phyloP scores from a whole-genome alignment of 2,888 invertebrate genomes.

The Hybos culiciformis region DNA sequence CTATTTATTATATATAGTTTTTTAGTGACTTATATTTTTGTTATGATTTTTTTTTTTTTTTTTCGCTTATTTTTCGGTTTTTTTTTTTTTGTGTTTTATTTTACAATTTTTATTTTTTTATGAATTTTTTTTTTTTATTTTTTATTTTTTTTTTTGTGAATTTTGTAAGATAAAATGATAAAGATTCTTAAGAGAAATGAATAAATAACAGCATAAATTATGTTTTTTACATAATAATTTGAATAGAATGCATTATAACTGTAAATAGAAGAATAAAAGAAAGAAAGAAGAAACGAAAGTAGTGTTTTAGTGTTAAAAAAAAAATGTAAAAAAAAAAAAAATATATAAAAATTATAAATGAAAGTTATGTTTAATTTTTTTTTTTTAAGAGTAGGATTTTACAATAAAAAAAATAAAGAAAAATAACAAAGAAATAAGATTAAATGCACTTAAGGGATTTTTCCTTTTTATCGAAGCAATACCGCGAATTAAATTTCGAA shows the following conservation, averaged over 20 bases:
- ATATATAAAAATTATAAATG: too few relatives aligned
- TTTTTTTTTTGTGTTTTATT: background rate
- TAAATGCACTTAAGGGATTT: too few relatives aligned
- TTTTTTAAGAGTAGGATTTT: too few relatives aligned
- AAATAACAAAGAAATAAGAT: too few relatives aligned
- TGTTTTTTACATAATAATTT: background rate
- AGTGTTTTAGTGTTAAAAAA: too few relatives aligned
- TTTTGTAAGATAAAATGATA: too few relatives aligned
- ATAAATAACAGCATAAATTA: background rate
- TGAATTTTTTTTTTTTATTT: background rate
- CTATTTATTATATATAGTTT: background rate
- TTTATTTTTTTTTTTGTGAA: too few relatives aligned
- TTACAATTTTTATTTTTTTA: background rate
- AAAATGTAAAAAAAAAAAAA: too few relatives aligned
- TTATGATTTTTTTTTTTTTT: background rate
- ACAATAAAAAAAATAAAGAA: too few relatives aligned
- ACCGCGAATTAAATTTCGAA: too few relatives aligned
- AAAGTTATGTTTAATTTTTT: too few relatives aligned
- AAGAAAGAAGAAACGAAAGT: background rate
- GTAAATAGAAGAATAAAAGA: background rate
- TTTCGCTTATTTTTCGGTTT: background rate
- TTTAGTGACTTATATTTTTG: background rate
- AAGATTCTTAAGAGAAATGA: background rate
- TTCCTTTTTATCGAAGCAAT: too few relatives aligned
- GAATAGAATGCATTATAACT: background rate